A percentile compares a stretch with the other conserved stretches of the same genome.
These are phyloP conservation scores for Perizoma flavofasciatum DNA, from an alignment of 2,888 invertebrate genomes.

Conservation along the genomic window DNA sequence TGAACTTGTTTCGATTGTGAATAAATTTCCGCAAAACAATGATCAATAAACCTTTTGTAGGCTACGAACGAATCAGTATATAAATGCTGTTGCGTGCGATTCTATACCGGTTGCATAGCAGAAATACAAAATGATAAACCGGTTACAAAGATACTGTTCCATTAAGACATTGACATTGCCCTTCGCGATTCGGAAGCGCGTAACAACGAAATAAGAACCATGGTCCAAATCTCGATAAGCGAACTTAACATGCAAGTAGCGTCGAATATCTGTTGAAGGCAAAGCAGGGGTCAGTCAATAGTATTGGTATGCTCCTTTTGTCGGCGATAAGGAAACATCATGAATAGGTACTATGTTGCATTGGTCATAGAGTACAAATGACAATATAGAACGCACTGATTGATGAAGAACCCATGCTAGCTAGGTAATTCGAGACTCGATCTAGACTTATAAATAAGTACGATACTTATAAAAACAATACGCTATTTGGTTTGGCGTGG, in stretches of 20 bases:
- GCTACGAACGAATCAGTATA: constrained; percentile 2
- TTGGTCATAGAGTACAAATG: constrained; percentile 5
- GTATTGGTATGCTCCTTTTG: constrained; percentile 20
- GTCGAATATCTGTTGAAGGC: constrained; percentile 18
- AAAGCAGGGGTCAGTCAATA: constrained; percentile 16
- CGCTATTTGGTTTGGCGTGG: no score
- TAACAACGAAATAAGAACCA: constrained; percentile 18
- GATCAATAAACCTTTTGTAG: no score
- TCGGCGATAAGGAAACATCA: constrained; percentile 22
- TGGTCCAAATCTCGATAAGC: constrained; percentile 21
- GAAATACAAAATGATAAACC: not conserved
- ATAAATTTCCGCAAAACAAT: no score
- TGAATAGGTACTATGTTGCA: not conserved
- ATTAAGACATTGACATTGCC: constrained; percentile 17
- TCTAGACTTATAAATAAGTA: no score
- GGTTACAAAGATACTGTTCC: not conserved
- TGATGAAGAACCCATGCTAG: no score
- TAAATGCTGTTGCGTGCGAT: constrained; percentile 10
- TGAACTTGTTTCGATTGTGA: no score
- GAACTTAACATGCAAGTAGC: constrained; percentile 22
- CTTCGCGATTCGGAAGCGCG: constrained; percentile 19
- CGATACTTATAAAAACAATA: no score
- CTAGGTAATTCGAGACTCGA: no score
- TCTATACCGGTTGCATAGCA: not conserved
- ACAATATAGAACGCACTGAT: not conserved